Evolutionary conservation across 2,888 invertebrate species (phyloP).

Genomic region (Aplocera efformata): DNA sequence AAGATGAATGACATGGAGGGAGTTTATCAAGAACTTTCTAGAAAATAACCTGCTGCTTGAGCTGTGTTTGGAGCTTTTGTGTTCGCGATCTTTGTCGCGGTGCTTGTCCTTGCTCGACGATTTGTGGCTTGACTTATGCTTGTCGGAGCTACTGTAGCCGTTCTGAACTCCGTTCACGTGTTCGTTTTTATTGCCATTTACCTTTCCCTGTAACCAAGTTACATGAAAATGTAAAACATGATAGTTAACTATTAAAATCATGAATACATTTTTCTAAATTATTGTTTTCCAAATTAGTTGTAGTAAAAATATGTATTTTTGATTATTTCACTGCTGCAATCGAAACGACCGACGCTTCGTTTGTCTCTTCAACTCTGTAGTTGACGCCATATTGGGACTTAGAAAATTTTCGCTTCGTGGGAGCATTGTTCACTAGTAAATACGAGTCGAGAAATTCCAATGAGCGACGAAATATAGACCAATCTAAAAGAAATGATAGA

Average conservation of each 20-base stretch:
- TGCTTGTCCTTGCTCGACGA: slow-evolving; percentile 86
- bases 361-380: slow-evolving; percentile 80
- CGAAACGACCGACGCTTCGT: slow-evolving; percentile 57
- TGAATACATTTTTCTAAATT: neutral
- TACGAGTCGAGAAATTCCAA: slow-evolving; percentile 32
- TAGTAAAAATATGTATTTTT: slow-evolving; percentile 9
- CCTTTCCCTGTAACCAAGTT: slow-evolving; percentile 56
- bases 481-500: slow-evolving; percentile 30
- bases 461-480: slow-evolving; percentile 23
- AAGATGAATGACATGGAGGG: slow-evolving; percentile 11
- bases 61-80: slow-evolving; percentile 76
- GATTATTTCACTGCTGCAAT: slow-evolving; percentile 23
- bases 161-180: slow-evolving; percentile 91
- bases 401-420: slow-evolving; percentile 78
- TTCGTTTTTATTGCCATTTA: slow-evolving; percentile 78
- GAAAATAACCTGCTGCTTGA: slow-evolving; percentile 75
- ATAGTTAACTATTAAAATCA: neutral
- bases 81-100: slow-evolving; percentile 83
- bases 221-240: slow-evolving; percentile 1
- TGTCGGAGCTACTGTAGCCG: slow-evolving; percentile 82
- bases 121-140: slow-evolving; percentile 82
- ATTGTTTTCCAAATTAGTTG: neutral
- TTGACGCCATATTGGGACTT: slow-evolving; percentile 95
- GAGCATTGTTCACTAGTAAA: slow-evolving; percentile 76
- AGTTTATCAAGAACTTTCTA: slow-evolving; percentile 50